phyloP scores from a whole-genome alignment of 2,888 invertebrate genomes.

The Subacronicta megacephala region DNA sequence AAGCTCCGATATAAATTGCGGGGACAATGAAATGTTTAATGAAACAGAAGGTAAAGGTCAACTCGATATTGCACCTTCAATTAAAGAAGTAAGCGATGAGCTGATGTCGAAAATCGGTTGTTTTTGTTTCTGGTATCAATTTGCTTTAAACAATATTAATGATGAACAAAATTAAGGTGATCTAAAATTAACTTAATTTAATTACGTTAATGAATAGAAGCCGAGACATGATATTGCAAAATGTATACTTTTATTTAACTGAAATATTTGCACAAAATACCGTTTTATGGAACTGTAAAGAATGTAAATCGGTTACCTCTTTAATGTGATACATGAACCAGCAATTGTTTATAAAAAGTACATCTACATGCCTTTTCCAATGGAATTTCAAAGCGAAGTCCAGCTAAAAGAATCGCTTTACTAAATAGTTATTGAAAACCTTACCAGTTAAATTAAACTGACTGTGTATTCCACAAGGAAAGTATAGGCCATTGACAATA shows the following conservation, averaged over 20 bases:
- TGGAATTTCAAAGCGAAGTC: conserved; percentile 19
- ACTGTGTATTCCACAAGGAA: conserved; percentile 13
- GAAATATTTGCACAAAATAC: conserved; percentile 7
- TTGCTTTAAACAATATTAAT: conserved; percentile 21
- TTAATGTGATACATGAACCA: conserved; percentile 20
- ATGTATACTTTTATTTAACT: background rate
- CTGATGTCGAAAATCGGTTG: conserved; percentile 38
- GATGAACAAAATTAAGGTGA: conserved; percentile 1
- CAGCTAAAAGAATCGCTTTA: conserved; percentile 11
- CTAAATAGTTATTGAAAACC: conserved; percentile 17
- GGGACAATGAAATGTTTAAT: conserved; percentile 75
- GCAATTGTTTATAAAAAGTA: conserved; percentile 15
- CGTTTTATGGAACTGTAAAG: conserved; percentile 11
- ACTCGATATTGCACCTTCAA: conserved; percentile 55
- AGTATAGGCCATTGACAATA: conserved; percentile 14
- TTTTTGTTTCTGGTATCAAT: conserved; percentile 47
- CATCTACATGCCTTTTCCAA: conserved; percentile 9
- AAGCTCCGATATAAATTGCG: conserved; percentile 67
- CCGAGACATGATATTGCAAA: background rate
- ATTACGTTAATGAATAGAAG: no score
- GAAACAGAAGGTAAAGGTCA: conserved; percentile 66
- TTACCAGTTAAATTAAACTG: conserved; percentile 23
- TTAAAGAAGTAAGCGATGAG: conserved; percentile 62
- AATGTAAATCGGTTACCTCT: conserved; percentile 10
- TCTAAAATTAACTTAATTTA: no score